Conservation (phyloP, 2,797 vertebrate genomes). For the Brachyalestes nurse region DNA sequence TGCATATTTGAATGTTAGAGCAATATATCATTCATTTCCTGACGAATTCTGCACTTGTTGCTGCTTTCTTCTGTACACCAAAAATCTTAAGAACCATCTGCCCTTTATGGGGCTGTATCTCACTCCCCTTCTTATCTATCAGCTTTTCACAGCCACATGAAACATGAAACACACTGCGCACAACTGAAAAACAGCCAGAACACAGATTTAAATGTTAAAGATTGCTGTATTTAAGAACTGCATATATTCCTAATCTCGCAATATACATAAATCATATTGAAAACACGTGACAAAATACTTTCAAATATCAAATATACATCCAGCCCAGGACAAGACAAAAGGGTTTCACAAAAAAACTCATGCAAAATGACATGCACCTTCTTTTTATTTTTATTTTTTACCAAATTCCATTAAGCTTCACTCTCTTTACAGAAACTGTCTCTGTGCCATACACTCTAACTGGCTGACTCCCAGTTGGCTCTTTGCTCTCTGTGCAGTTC, state of each 20-base stretch:
- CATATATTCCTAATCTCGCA: background rate
- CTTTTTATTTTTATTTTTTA: background rate
- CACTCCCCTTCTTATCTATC: background rate
- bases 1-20: background rate
- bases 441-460: background rate
- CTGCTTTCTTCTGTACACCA: background rate
- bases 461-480: background rate
- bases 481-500: background rate
- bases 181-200: background rate
- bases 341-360: background rate
- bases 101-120: background rate
- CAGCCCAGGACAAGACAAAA: background rate
- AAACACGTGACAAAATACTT: background rate
- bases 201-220: slow-evolving; percentile 4
- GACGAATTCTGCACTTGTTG: background rate
- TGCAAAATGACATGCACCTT: background rate
- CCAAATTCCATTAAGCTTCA: background rate
- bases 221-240: slow-evolving; percentile 24
- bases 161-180: background rate
- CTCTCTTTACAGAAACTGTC: background rate
- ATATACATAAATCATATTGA: background rate
- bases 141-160: background rate
- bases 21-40: background rate
- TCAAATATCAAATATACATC: background rate
- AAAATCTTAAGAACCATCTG: background rate